Evolutionary conservation across 1,140 invertebrate genomes (phyloP), one percentile per base, ranked within the genome.

Genomic region (Stratiolaelaps scimitus): DNA sequence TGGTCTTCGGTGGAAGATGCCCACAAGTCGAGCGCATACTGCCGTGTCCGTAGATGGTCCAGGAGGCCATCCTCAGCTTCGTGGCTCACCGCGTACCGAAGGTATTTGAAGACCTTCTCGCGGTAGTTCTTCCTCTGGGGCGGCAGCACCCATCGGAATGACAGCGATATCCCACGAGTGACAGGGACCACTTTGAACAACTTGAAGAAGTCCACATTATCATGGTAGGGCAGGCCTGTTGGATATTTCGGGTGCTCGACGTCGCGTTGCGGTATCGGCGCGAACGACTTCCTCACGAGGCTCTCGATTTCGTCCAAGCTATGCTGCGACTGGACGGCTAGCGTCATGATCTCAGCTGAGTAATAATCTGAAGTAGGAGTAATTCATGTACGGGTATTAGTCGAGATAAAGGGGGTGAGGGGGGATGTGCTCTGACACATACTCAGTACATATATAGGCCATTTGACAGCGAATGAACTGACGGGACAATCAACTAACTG

Each of bases 71-170:
- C 34, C 53, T 34, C 26, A 17, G 26, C 53, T 34, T 60, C 53
- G 34, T 60, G 53, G 15, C 53, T 34, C 13, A 60, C 34, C 13
- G 53, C 23, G 53, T 60, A 60, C 15, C 53, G 13, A 13, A 60
- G 53, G 53, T 60, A 60, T 15, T 60, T 34, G 26, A 60, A 26
- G 10, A 29, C 34, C 34, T 60, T 60, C 10, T 60, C 53, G 17
- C 53, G 26, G 34, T 60, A 60, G 23, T 60, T 15, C 17, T 26
- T 26, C 20, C 34, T 60, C 23, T 60, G 53, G 26, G 53, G 23
- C 45, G 76, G 76, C 20, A 77, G 75, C 2, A 76, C 72, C 76
- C 79, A 80, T 19, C 70, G 70, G 4, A 79, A 69, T 44, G 71
- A 69, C 60, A 80, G 67, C 47, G 73, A 73, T 48, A 77, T 69